Percentiles rank a stretch among this genome's conserved stretches.
phyloP scores from a whole-genome alignment of 2,888 invertebrate genomes.

The Odontothrips loti region DNA sequence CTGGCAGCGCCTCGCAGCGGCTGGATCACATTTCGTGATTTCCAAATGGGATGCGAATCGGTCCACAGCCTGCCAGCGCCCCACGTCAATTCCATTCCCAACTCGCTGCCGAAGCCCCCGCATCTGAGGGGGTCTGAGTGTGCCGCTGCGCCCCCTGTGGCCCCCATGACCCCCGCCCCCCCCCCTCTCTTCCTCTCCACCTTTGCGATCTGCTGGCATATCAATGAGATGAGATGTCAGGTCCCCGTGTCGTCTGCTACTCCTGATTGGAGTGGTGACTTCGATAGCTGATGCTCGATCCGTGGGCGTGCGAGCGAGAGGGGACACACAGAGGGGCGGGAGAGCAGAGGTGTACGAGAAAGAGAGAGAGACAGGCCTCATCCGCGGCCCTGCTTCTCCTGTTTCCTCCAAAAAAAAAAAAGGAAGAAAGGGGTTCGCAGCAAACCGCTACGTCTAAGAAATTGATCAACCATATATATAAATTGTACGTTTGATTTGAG shows the following conservation, averaged over 20 bases:
- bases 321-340: neutral
- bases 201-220: neutral
- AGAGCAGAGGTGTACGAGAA: neutral
- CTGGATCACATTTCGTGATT: slow-evolving; percentile 1
- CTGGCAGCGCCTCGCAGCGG: neutral
- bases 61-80: neutral
- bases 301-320: neutral
- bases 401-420: no score
- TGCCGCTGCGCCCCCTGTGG: neutral
- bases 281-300: neutral
- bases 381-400: no score
- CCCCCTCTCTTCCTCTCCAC: neutral
- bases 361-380: no score
- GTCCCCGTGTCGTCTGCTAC: neutral
- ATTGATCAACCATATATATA: no score
- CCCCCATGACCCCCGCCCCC: neutral
- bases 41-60: neutral
- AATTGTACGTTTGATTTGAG: no score
- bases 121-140: no score
- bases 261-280: slow-evolving; percentile 3
- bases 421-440: no score
- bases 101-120: no score
- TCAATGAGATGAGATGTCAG: slow-evolving; percentile 15
- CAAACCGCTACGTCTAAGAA: no score
- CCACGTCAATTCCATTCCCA: neutral